Evolutionary conservation across 2,113 vertebrate species (phyloP), one percentile per base, ranked within the genome.

Genomic region (Psephotus haematonotus): DNA sequence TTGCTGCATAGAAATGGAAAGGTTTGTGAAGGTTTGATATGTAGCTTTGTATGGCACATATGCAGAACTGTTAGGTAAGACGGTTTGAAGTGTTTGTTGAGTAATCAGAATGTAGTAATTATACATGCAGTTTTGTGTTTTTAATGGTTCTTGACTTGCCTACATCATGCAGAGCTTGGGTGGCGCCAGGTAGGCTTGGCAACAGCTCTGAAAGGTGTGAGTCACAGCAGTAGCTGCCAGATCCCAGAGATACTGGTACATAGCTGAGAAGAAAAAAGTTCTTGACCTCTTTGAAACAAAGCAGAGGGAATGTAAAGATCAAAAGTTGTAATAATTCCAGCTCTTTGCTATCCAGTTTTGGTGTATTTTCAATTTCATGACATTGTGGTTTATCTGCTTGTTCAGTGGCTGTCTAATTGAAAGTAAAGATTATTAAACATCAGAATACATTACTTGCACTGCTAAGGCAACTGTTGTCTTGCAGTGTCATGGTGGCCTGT

Each of bases 101-200:
- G 81, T 96, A 96, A 95, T 96, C 64, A 95, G 78, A 88, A 76
- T 79, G 13, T 64, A 91, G 60, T 96, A 97, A 97, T 94, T 97
- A 90, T 49, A 79, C 46, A 47, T 88, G 90, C 67, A 96, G 3
- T 92, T 97, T 93, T 70, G 85, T 95, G 84, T 79, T 96, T 96
- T 95, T 93, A 92, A 90, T 93, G 52, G 78, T 85, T 93, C 91
- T 95, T 96, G 86, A 88, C 93, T 95, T 96, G 88, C 81, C 82
- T 95, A 9, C 65, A 93, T 91, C 95, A 69, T 77, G 59, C 12
- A 90, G 62, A 87, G 82, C 79, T 71, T 92, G 70, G 62, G 70
- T 94, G 92, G 83, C 85, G 81, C 88, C 95, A 95, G 89, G 68
- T 92, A 88, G 84, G 83, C 90, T 95, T 95, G 93, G 91, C 94